Conservation (phyloP, 2,797 vertebrate species). For the Thaleichthys pacificus region DNA sequence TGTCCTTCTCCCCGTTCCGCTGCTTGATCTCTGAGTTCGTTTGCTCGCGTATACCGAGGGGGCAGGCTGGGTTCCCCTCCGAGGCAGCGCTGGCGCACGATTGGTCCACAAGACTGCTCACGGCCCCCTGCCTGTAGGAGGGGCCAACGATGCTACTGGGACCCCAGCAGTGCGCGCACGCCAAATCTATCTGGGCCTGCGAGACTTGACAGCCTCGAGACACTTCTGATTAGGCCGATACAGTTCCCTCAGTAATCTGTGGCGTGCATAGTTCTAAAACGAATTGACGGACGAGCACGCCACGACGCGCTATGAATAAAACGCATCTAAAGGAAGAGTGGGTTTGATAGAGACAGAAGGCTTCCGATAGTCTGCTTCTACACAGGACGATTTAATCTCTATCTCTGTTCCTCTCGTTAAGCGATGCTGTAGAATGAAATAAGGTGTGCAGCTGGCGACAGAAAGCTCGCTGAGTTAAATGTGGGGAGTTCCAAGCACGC, state of each 20-base stretch:
- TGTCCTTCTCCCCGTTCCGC: conserved; percentile 32
- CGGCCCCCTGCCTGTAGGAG: conserved; percentile 57
- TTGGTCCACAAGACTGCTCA: conserved; percentile 66
- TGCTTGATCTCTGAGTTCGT: conserved; percentile 28
- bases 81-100: conserved; percentile 58
- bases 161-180: neutral
- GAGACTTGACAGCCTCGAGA: neutral
- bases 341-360: neutral
- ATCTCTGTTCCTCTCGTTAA: no score
- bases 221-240: neutral
- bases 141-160: conserved; percentile 43
- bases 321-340: neutral
- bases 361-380: neutral
- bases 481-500: conserved; percentile 9
- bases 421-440: no score
- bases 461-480: neutral
- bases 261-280: neutral
- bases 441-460: neutral
- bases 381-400: neutral
- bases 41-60: conserved; percentile 1
- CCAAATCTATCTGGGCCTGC: neutral
- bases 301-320: neutral
- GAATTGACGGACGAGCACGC: neutral
- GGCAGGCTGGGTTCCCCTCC: conserved; percentile 61
- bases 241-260: neutral